Evolutionary conservation across 2,888 invertebrate genomes (phyloP).

Genomic region (Drosophila nr. perissopoda): DNA sequence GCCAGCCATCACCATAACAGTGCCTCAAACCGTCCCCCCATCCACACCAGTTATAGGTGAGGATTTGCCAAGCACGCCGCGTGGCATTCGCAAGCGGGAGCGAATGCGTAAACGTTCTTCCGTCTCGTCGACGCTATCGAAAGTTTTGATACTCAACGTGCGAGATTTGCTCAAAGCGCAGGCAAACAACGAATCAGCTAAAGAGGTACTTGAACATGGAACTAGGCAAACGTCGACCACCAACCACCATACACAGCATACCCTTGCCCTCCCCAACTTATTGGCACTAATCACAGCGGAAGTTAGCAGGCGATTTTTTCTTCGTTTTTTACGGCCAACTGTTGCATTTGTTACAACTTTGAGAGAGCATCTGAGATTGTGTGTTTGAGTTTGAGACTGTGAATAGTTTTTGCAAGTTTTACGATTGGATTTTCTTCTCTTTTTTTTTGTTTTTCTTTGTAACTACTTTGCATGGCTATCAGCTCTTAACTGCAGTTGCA

Average conservation of each 20-base stretch:
- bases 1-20: slow-evolving; percentile 42
- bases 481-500: slow-evolving; percentile 18
- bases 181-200: slow-evolving; percentile 56
- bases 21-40: slow-evolving; percentile 15
- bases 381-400: slow-evolving; percentile 14
- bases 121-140: slow-evolving; percentile 83
- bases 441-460: slow-evolving; percentile 29
- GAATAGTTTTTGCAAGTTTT: slow-evolving; percentile 38
- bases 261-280: neutral
- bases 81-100: slow-evolving; percentile 71
- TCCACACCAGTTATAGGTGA: slow-evolving; percentile 9
- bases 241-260: too few species aligned
- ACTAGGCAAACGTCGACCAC: neutral
- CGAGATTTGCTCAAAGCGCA: slow-evolving; percentile 82
- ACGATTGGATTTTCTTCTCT: slow-evolving; percentile 17
- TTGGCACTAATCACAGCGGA: slow-evolving; percentile 2
- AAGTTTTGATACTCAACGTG: slow-evolving; percentile 84
- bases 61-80: slow-evolving; percentile 54
- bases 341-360: slow-evolving; percentile 41
- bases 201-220: slow-evolving; percentile 64
- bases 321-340: slow-evolving; percentile 22
- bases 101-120: slow-evolving; percentile 82
- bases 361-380: slow-evolving; percentile 14
- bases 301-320: neutral
- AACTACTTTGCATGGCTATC: slow-evolving; percentile 41